Evolutionary conservation across 1,140 invertebrate genomes (phyloP), one percentile per base, ranked within the genome.

Genomic region (Drosophila pruinosa): DNA sequence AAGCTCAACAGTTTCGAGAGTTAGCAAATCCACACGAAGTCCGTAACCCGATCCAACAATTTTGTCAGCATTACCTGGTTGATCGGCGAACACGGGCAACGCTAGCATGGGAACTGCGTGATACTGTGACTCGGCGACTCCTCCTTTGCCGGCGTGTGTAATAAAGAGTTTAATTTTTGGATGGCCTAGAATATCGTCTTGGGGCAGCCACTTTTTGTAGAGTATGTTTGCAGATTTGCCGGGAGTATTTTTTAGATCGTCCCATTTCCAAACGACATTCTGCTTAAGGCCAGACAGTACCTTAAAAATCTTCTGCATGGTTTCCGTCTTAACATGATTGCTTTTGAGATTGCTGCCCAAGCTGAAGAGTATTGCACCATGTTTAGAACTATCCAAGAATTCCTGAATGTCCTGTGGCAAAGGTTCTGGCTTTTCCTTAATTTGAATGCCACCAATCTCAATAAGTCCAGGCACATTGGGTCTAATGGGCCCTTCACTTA

Each of bases 141-240:
- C 95, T 36, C 95, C 92, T 34, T 94, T 90, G 15, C 96, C 96
- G 12, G 94, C 95, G 78, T 96, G 95, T 0, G 95, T 95, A 14
- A 97, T 94, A 75, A 97, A 95, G 0, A 93, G 91, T 77, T 93
- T 94, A 1, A 95, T 89, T 57, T 95, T 96, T 3, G 92, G 93
- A 92, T 96, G 95, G 34, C 93, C 95, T 5, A 91, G 86, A 72
- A 96, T 92, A 70, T 95, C 95, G 65, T 93, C 94, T 80, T 96
- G 95, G 0, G 95, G 95, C 12, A 95, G 65, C 95, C 95, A 96
- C 52, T 93, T 94, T 38, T 91, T 92, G 1, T 94, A 90, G 36
- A 94, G 91, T 0, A 96, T 92, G 90, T 96, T 96, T 0, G 90
- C 61, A 0, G 94, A 92, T 57, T 93, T 92, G 5, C 92, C 91